phyloP scores from a whole-genome alignment of 2,888 invertebrate species.

The Hartigia nigra region DNA sequence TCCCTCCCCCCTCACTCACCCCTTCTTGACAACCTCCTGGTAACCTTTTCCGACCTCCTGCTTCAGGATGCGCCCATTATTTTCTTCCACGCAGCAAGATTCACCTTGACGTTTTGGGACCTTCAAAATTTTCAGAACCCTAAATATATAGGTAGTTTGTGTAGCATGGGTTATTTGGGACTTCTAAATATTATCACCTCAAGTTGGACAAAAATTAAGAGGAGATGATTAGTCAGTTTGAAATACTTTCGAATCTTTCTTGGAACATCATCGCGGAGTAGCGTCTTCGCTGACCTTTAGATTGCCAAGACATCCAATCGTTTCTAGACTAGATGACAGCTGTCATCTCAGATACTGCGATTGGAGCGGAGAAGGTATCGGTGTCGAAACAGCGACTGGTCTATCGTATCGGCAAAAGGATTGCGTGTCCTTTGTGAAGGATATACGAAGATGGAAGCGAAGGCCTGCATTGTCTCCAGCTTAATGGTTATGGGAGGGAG shows the following conservation, averaged over 20 bases:
- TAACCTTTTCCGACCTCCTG: constrained; percentile 32
- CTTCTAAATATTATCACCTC: neutral
- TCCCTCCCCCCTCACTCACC: too few species aligned
- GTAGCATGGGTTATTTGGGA: neutral
- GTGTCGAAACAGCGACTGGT: neutral
- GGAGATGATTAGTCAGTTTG: neutral
- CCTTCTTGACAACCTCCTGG: neutral
- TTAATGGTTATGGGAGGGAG: neutral
- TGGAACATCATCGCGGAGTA: neutral
- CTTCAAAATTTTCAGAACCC: neutral
- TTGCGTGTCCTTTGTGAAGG: neutral
- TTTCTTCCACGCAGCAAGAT: constrained; percentile 36
- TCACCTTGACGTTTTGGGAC: neutral
- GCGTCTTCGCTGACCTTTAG: neutral
- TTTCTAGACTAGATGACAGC: neutral
- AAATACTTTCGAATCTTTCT: neutral
- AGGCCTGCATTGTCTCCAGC: neutral
- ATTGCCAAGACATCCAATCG: neutral
- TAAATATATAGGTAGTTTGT: neutral
- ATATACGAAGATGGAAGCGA: neutral
- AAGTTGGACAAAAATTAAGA: neutral
- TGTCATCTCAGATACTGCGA: neutral
- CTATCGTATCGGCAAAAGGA: neutral
- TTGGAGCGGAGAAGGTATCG: neutral
- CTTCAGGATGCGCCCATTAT: constrained; percentile 55